phyloP scores from a whole-genome alignment of 1,140 invertebrate species.

The Andrena cerasifolii region DNA sequence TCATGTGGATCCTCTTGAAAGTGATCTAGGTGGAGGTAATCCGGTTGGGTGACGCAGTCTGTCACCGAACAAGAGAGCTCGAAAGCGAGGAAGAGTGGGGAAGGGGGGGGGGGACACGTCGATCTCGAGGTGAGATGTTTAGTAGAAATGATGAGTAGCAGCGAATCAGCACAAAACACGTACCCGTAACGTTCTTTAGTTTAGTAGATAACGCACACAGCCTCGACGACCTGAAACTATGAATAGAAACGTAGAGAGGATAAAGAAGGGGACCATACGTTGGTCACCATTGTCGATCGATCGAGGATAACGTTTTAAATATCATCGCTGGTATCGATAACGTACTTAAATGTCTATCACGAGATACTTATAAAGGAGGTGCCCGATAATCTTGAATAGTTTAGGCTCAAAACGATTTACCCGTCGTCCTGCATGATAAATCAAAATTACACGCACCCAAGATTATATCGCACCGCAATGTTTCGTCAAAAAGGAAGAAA shows the following conservation, averaged over 20 bases:
- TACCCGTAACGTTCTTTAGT: slow-evolving; percentile 50
- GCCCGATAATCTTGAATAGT: slow-evolving; percentile 59
- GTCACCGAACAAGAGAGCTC: neutral
- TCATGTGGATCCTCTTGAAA: neutral
- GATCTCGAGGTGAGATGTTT: slow-evolving; percentile 32
- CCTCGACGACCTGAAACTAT: slow-evolving; percentile 51
- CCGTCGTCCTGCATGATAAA: slow-evolving; percentile 63
- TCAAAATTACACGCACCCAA: slow-evolving; percentile 70
- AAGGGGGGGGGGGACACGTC: neutral
- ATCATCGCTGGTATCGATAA: slow-evolving; percentile 45
- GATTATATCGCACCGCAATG: slow-evolving; percentile 61
- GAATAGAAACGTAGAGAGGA: neutral
- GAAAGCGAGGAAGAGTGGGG: neutral
- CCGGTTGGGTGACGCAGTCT: neutral
- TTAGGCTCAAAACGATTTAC: slow-evolving; percentile 62
- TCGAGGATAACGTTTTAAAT: neutral
- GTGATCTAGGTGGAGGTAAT: neutral
- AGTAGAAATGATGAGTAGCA: slow-evolving; percentile 51
- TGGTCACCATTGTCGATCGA: slow-evolving; percentile 15
- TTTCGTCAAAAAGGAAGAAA: slow-evolving; percentile 13
- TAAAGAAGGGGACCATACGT: slow-evolving; percentile 21
- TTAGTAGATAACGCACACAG: slow-evolving; percentile 61
- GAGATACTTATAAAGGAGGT: slow-evolving; percentile 52
- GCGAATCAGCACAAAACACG: slow-evolving; percentile 52
- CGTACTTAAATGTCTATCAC: slow-evolving; percentile 62